Conservation (phyloP, 2,113 vertebrate species). For the Serilophus lunatus region DNA sequence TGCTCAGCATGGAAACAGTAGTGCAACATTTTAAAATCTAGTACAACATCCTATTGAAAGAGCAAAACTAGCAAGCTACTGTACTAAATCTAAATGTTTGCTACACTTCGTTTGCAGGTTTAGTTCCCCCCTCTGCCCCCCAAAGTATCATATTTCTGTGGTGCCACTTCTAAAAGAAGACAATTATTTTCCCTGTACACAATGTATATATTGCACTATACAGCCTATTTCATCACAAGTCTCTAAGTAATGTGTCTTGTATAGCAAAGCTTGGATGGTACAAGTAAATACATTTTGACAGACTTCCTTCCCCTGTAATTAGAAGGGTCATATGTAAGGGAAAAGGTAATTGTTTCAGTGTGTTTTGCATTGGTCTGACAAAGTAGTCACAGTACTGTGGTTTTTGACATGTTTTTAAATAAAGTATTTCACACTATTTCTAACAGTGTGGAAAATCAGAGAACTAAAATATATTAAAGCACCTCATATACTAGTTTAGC, state of each 20-base stretch:
- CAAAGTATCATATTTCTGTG: not conserved
- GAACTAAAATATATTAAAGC: slow-evolving; percentile 6
- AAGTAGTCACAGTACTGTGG: not conserved
- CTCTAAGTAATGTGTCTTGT: not conserved
- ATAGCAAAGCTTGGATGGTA: not conserved
- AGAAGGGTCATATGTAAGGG: not conserved
- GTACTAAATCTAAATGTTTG: not conserved
- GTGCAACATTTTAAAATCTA: not conserved
- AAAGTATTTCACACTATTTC: not conserved
- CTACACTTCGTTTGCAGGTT: not conserved
- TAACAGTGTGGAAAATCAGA: not conserved
- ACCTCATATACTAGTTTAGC: slow-evolving; percentile 41
- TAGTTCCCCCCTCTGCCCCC: not conserved
- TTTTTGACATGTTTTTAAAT: not conserved
- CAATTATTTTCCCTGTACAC: not conserved
- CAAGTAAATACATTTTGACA: not conserved
- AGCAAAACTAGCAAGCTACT: not conserved
- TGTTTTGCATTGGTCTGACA: not conserved
- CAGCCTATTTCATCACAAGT: not conserved
- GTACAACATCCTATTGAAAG: not conserved
- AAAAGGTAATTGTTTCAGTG: not conserved
- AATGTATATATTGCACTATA: not conserved
- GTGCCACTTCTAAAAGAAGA: not conserved
- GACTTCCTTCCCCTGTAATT: not conserved
- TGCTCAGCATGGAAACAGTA: not conserved